Evolutionary conservation across 2,797 vertebrate species (phyloP).

Genomic region (Hippopotamyrus pictus): DNA sequence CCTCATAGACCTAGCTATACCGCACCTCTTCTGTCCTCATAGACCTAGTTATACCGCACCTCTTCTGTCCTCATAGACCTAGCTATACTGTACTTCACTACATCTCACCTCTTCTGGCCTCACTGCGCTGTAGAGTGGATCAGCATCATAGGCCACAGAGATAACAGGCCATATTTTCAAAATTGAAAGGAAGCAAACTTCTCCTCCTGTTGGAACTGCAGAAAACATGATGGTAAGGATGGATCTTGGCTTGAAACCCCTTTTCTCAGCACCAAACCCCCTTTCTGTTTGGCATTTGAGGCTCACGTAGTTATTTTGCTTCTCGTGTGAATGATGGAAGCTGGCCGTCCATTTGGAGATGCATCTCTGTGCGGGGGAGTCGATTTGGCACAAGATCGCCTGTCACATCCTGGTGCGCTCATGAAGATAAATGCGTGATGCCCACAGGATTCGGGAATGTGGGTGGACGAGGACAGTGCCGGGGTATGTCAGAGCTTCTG

Average conservation of each 20-base stretch:
- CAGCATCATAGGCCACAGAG: not conserved
- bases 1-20: not conserved
- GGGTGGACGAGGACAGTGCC: not conserved
- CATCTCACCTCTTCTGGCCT: not conserved
- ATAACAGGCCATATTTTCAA: not conserved
- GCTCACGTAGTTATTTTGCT: not conserved
- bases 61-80: not conserved
- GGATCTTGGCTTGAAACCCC: not conserved
- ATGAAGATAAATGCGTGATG: constrained; percentile 5
- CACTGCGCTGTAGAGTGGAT: not conserved
- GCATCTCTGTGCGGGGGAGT: not conserved
- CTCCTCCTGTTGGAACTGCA: not conserved
- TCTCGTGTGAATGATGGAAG: not conserved
- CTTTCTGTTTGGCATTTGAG: not conserved
- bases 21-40: not conserved
- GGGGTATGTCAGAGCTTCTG: not conserved
- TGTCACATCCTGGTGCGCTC: not conserved
- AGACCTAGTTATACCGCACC: not conserved
- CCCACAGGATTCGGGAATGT: not conserved
- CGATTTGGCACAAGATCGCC: not conserved
- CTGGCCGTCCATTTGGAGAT: not conserved
- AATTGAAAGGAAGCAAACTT: not conserved
- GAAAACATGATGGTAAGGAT: not conserved
- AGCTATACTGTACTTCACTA: not conserved
- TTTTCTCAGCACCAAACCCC: not conserved